Evolutionary conservation across 2,113 vertebrate genomes (phyloP).

Genomic region (Nerophis ophidion): DNA sequence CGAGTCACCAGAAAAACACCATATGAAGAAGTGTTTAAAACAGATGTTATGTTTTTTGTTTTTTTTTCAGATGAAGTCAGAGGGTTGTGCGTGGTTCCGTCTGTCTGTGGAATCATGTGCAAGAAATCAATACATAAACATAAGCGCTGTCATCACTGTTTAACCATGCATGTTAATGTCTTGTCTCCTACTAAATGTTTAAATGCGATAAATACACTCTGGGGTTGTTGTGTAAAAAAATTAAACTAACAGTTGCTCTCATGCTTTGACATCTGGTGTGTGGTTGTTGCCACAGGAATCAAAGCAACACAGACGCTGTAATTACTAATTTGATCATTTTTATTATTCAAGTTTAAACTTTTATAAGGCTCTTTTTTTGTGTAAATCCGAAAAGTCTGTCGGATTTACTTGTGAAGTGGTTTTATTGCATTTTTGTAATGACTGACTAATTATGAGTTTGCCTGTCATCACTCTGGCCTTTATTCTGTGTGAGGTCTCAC

Average conservation of each 20-base stretch:
- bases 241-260: neutral
- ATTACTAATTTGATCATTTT: slow-evolving; percentile 3
- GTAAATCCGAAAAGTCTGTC: neutral
- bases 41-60: neutral
- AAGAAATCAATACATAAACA: neutral
- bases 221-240: slow-evolving; percentile 11
- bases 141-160: slow-evolving; percentile 1
- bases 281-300: slow-evolving; percentile 8
- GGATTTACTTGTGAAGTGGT: neutral
- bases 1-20: neutral
- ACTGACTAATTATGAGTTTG: slow-evolving; percentile 5
- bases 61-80: neutral
- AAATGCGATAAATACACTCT: slow-evolving; percentile 5
- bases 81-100: neutral
- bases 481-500: slow-evolving; percentile 50
- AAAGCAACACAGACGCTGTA: slow-evolving; percentile 3
- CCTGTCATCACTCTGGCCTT: slow-evolving; percentile 22
- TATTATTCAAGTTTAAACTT: neutral
- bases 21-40: slow-evolving; percentile 5
- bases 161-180: slow-evolving; percentile 3
- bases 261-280: slow-evolving; percentile 13
- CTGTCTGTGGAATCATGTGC: neutral
- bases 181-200: neutral
- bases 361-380: neutral
- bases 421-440: neutral